Conservation (phyloP, 2,797 vertebrate genomes). For the Pagetopsis macropterus region DNA sequence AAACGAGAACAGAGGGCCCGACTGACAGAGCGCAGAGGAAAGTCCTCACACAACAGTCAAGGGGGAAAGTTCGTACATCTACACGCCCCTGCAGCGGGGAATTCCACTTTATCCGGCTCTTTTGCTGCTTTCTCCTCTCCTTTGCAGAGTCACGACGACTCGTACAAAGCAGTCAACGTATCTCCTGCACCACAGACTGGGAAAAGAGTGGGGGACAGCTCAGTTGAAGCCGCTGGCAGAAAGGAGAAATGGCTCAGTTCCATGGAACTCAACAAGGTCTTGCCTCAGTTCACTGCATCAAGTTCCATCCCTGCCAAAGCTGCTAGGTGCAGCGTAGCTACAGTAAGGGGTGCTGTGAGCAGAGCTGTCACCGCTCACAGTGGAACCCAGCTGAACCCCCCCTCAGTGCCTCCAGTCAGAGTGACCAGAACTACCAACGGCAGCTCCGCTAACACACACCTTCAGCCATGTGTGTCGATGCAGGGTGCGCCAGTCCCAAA, state of each 20-base stretch:
- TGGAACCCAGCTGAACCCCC: constrained; percentile 54
- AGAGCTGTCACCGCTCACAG: constrained; percentile 54
- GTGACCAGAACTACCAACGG: constrained; percentile 62
- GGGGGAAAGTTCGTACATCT: constrained; percentile 15
- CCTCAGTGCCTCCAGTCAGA: constrained; percentile 73
- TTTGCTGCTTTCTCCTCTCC: constrained; percentile 36
- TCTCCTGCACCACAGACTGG: constrained; percentile 24
- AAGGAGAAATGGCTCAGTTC: constrained; percentile 68
- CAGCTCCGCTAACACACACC: constrained; percentile 50
- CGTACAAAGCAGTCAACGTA: constrained; percentile 24
- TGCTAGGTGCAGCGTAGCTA: constrained; percentile 24
- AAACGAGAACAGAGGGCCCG: constrained; percentile 85
- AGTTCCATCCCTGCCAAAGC: constrained; percentile 45
- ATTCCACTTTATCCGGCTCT: constrained; percentile 24
- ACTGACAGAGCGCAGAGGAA: constrained; percentile 60
- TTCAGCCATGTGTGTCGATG: constrained; percentile 64
- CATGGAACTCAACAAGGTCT: constrained; percentile 58
- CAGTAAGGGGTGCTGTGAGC: constrained; percentile 44
- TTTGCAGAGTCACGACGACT: constrained; percentile 53
- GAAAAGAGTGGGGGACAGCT: constrained; percentile 10
- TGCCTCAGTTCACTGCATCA: constrained; percentile 50
- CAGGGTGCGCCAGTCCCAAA: constrained; percentile 57
- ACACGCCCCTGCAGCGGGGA: background rate
- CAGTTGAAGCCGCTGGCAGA: constrained; percentile 21
- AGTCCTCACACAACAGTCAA: background rate